A percentile compares a stretch with the other conserved stretches of the same genome.
Conservation (phyloP, 2,797 vertebrate genomes). For the Macropus fuliginosus region DNA sequence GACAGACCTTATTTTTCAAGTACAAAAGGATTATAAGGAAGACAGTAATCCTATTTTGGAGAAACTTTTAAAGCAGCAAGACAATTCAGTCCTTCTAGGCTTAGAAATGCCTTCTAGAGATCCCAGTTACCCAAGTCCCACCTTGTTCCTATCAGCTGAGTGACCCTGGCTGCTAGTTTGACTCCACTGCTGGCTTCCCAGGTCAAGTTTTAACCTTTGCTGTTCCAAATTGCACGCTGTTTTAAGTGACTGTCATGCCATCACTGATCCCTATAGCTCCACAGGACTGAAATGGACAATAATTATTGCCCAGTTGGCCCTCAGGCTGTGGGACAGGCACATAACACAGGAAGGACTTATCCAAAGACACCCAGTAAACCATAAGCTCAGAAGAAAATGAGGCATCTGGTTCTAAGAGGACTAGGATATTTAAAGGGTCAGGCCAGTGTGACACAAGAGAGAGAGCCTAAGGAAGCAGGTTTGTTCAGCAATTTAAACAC, state of each 20-base stretch:
- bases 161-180: background rate
- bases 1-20: background rate
- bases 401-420: background rate
- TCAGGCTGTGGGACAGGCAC: background rate
- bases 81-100: background rate
- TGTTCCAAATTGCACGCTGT: background rate
- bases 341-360: background rate
- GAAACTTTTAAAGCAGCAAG: background rate
- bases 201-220: background rate
- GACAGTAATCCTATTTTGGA: background rate
- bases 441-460: background rate
- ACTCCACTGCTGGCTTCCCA: background rate
- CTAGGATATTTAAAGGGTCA: background rate
- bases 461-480: background rate
- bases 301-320: background rate
- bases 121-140: background rate
- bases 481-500: background rate
- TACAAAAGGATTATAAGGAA: background rate
- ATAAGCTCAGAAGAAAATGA: constrained; percentile 14
- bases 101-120: background rate
- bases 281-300: background rate
- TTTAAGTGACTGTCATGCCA: background rate
- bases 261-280: background rate
- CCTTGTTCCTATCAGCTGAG: background rate
- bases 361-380: background rate